Evolutionary conservation across 2,888 invertebrate species (phyloP), one percentile per base, ranked within the genome.

Genomic region (Tolmerus cingulatus): DNA sequence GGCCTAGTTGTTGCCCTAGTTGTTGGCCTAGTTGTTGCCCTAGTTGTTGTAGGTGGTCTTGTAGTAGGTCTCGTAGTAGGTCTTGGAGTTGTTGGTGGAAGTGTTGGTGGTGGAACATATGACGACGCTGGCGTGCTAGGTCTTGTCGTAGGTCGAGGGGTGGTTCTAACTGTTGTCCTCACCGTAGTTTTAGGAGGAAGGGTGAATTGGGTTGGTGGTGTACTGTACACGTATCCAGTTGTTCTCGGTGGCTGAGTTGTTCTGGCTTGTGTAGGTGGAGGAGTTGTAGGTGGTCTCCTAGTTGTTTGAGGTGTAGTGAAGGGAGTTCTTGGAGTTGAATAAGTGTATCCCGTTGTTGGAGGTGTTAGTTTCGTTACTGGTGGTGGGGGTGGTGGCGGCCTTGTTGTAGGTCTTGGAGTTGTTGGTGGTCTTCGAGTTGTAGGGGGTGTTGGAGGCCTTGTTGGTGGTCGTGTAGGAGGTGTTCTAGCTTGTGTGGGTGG

Each of bases 371-470:
- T 87, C 7, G 55, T 55, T 40, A 40, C 66, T 34, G 85, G 66
- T 5, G 87, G 85, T 4, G 74, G 46, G 19, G 90, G 87, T n/a
- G 88, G 87, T 27, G 77, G 76, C 4, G 16, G 86, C 14, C 19
- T 87, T 2, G 87, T 89, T 76, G 88, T 87, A 0, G 89, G 87
- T n/a, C 51, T 46, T 19, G 86, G 74, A 2, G 76, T 14, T n/a
- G 79, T 40, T 1, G 87, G 87, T 2, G 88, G 27, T 12, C 2
- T 23, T 27, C 19, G 74, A 40, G 40, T 37, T 1, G 76, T n/a
- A 3, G 37, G n/a, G 8, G 34, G 34, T 4, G 87, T 81, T 27
- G 86, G 77, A 37, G 78, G 40, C 27, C 12, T 23, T 46, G 46
- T 76, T 81, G 79, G 43, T 79, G 79, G 79, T 19, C 9, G 8